Conservation (phyloP, 2,888 invertebrate species). For the Seira musarum region DNA sequence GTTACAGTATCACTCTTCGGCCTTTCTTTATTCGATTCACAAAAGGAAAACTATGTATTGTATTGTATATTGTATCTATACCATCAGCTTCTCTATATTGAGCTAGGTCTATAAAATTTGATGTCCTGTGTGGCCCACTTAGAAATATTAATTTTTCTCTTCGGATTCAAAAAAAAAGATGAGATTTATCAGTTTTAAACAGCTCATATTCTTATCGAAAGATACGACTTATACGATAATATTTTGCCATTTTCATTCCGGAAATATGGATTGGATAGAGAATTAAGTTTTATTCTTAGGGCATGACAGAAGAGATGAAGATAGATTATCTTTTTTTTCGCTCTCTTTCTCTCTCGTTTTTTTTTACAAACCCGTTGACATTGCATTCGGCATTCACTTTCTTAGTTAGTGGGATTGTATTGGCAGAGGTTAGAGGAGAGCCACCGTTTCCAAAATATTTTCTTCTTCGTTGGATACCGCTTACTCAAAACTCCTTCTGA, state of each 20-base stretch:
- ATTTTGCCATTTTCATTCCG: background rate
- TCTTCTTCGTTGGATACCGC: constrained; percentile 29
- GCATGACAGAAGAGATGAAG: constrained; percentile 11
- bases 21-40: too few species aligned
- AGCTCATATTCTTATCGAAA: background rate
- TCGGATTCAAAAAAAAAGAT: background rate
- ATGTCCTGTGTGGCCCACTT: too few species aligned
- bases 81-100: too few species aligned
- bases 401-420: constrained; percentile 45
- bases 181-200: background rate
- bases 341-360: background rate
- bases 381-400: background rate
- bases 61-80: too few species aligned
- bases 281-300: background rate
- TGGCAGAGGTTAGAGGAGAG: constrained; percentile 61
- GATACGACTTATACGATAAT: constrained; percentile 1
- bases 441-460: constrained; percentile 31
- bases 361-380: background rate
- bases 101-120: too few species aligned
- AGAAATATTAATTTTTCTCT: background rate
- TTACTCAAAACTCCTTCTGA: background rate
- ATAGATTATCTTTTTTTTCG: background rate
- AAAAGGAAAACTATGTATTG: too few species aligned
- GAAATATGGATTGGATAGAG: constrained; percentile 4
- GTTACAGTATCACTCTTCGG: too few species aligned